Evolutionary conservation across 1,140 invertebrate genomes (phyloP), one percentile per base, ranked within the genome.

Genomic region (Drosophila athabasca): DNA sequence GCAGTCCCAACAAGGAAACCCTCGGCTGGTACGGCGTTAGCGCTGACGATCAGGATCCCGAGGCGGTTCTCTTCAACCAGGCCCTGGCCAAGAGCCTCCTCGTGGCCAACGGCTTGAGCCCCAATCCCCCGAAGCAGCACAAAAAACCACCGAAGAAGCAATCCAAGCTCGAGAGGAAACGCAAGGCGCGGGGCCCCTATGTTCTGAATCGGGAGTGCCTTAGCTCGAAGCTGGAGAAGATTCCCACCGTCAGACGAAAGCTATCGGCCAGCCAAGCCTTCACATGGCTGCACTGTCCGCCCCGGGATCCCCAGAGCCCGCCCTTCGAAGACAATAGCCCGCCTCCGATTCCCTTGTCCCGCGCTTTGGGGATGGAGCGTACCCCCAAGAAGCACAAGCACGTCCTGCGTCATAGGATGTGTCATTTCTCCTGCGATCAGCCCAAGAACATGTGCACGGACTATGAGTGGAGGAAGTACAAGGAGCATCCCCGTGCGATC

Each of bases 21-120:
- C 53, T 85, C 1, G n/a, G 35, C 6, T 82, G 51, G 6, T 85
- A 85, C n/a, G 82, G 82, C 2, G 19, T 75, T 0, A 46, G 39
- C 4, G 19, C 52, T 0, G 26, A 5, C 3, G 39, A 22, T 13
- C 17, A 19, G 2, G 7, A 7, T 9, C 61, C 58, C 6, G 41
- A 60, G 11, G 62, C 68, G 0, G 1, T 6, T 0, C 4, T n/a
- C 2, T 84, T 81, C 22, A 61, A 68, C 24, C 13, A 44, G 7
- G 55, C 31, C 9, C 4, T 85, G 31, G 5, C 49, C 0, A 61
- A 71, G 45, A 81, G 82, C 7, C 24, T 85, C 0, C 7, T 43
- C 26, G 72, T 52, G 5, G 44, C 71, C 8, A 55, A 26, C 8
- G 31, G 19, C 9, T 13, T 9, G 1, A 2, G 7, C 7, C 11